Evolutionary conservation across 2,888 invertebrate species (phyloP), one percentile per base, ranked within the genome.

Genomic region (Baronia brevicornis): DNA sequence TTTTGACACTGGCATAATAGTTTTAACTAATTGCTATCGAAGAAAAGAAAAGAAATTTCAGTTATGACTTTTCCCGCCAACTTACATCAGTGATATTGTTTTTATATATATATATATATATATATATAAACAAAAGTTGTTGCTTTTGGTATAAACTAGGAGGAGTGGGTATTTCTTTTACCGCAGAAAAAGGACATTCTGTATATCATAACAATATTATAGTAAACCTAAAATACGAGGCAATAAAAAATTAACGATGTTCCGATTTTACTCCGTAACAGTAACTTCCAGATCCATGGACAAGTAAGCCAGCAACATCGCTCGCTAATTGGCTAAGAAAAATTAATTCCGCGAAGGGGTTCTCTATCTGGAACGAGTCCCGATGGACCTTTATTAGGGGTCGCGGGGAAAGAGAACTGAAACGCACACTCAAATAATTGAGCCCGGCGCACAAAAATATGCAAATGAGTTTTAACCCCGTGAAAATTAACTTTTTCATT

Each of bases 401-500:
- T 49, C 53, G 66, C 58, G 50, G 51, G 52, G 52, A 66, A 69
- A 66, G 66, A 67, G 66, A 68, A 61, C 54, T 50, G 54, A 61
- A 50, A 59, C 56, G 54, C 56, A 58, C 59, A 67, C 67, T 68
- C 67, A 60, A 71, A 77, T 84, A 80, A 80, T 80, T 74, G 78
- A 66, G 67, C 59, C 55, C 54, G 47, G 67, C 60, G 54, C 55
- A 69, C 72, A 71, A 79, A 84, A 82, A 79, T 82, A 84, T 84
- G 84, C 70, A 84, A 82, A 84, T 80, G 67, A 66, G 64, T 50
- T 64, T 61, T 57, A 49, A 54, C 65, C 54, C 60, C 55, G 68
- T 61, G 74, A 74, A 80, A 84, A 82, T 82, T 78, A 79, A 84
- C 80, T 84, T 84, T 82, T 84, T 80, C 84, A 82, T 82, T 64